Conservation (phyloP, 2,888 invertebrate species). For the Graphium colonna region DNA sequence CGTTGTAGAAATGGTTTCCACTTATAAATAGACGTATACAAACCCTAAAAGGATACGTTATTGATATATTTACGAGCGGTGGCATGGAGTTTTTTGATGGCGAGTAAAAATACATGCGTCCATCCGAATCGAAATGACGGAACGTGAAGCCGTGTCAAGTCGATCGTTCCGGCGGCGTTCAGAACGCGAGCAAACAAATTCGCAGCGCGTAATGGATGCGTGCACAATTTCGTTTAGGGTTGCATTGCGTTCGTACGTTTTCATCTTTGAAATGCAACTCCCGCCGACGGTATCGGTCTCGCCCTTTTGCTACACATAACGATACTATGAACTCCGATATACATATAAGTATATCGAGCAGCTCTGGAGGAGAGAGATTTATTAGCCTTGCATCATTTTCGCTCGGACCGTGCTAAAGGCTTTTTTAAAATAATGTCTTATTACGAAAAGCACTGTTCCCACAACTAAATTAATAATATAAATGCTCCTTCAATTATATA, state of each 20-base stretch:
- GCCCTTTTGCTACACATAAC: too few species aligned
- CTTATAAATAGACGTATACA: conserved; percentile 18
- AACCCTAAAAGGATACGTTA: conserved; percentile 20
- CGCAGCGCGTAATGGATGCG: neutral
- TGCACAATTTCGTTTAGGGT: neutral
- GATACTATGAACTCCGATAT: too few species aligned
- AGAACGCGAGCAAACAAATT: conserved; percentile 3
- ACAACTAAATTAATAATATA: too few species aligned
- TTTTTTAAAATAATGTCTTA: too few species aligned
- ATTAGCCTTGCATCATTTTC: too few species aligned
- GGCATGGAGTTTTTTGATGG: conserved; percentile 18
- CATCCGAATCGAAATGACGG: conserved; percentile 15
- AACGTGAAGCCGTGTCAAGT: conserved; percentile 4
- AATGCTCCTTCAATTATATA: too few species aligned
- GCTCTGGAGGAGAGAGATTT: too few species aligned
- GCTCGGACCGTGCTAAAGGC: too few species aligned
- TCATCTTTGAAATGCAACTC: neutral
- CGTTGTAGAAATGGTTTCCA: conserved; percentile 2
- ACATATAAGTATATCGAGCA: too few species aligned
- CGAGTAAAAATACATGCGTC: conserved; percentile 18
- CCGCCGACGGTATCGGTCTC: neutral
- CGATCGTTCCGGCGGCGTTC: conserved; percentile 1
- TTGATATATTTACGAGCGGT: conserved; percentile 22
- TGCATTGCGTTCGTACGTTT: neutral
- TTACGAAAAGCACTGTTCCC: too few species aligned